Evolutionary conservation across 2,797 vertebrate genomes (phyloP), one percentile per base, ranked within the genome.

Genomic region (Eutrigla gurnardus): DNA sequence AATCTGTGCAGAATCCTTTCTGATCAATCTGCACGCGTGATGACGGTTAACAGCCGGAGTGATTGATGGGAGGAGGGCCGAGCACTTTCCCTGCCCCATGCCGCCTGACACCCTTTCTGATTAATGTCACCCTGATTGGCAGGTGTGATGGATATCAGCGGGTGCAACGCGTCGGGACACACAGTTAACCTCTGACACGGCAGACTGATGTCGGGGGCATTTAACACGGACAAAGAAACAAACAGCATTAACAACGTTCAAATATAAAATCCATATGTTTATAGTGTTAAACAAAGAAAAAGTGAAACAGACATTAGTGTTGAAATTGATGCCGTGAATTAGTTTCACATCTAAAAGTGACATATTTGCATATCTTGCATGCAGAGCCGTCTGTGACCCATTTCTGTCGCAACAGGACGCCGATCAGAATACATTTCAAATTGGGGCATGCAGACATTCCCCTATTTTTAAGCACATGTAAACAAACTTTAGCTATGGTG

Each of bases 41-140:
- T 74, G 82, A 71, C 62, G 18, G 64, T 53, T 78, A 83, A 75
- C 77, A 80, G 71, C 50, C 61, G 4, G 65, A 39, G 71, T 92
- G 93, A 94, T 82, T 81, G 90, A 93, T 91, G 81, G 73, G 82
- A 33, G 67, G 67, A 58, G 35, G 69, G 49, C 43, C 6, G 49
- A 89, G 45, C 90, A 95, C 94, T 95, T 95, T 95, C 94, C 83
- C 93, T 88, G 79, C 62, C 54, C 88, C 81, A 75, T 65, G 81
- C 72, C 45, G 67, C 62, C 73, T 73, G 84, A 92, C 89, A 86
- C 63, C 49, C 4, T 15, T 7, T 53, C 32, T 94, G 93, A 94
- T 92, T 64, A 86, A 95, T 93, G 90, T 52, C 18, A 6, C 53
- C 17, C 64, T 90, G 91, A 92, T 86, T 89, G 91, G 77, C 87